Evolutionary conservation across 2,113 vertebrate genomes (phyloP).

Genomic region (Fregata magnificens): DNA sequence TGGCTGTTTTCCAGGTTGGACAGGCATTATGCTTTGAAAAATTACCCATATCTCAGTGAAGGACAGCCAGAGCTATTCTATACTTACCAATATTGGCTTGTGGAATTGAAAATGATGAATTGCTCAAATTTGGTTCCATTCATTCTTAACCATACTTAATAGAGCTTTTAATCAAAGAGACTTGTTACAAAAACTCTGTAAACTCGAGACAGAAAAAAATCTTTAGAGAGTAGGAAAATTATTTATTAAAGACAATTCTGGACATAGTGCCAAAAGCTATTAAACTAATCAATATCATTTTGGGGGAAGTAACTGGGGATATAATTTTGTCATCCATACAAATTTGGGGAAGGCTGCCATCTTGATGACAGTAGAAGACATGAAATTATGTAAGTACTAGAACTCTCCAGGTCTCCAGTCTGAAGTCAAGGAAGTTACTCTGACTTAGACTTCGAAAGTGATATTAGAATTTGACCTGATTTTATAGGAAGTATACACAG

Average conservation of each 20-base stretch:
- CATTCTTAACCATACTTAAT: slow-evolving; percentile 9
- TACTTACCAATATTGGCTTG: slow-evolving; percentile 12
- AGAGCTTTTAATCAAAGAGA: slow-evolving; percentile 36
- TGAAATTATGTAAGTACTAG: not conserved
- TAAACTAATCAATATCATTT: slow-evolving; percentile 22
- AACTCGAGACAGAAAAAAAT: not conserved
- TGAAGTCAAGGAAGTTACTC: not conserved
- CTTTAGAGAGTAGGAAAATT: not conserved
- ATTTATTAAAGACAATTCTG: slow-evolving; percentile 41
- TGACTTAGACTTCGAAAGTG: not conserved
- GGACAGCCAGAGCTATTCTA: not conserved
- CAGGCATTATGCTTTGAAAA: not conserved
- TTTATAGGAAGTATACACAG: not conserved
- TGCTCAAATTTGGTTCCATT: slow-evolving; percentile 2
- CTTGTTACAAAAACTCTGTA: slow-evolving; percentile 10
- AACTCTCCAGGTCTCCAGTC: not conserved
- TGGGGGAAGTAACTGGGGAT: not conserved
- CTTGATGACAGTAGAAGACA: not conserved
- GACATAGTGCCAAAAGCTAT: not conserved
- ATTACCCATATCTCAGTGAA: not conserved
- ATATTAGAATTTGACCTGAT: not conserved
- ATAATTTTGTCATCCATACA: not conserved
- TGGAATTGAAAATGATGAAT: slow-evolving; percentile 39
- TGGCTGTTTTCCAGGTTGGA: slow-evolving; percentile 23
- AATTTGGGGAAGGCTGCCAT: not conserved